Base-by-base conservation (phyloP, 2,888 invertebrate genomes). In the Oscheius sp. region DNA sequence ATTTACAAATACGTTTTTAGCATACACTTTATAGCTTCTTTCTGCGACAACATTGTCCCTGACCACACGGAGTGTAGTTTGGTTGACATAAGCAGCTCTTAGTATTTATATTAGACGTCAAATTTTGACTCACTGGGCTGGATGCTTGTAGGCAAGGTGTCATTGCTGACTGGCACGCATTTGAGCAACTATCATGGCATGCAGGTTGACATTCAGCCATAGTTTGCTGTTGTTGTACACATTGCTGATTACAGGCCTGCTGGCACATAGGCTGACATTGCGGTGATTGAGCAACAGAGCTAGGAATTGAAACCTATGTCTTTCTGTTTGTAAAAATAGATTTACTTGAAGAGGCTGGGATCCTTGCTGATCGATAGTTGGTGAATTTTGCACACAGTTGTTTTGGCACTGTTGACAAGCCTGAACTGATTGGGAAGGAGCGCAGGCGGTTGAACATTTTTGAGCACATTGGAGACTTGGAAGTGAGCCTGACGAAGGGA, bases 181-280 rank as follows among this genome's bases (percentile, higher is more conserved):
- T 54, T 49, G 73, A 63, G 70, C 77, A 77, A 44, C 67, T 70
- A 24, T 68, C 41, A 47, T 73, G 71, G 56, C 77, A 77, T 14
- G 77, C 77, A 1, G 68, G 57, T 47, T 71, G 70, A 51, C 77
- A 77, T 49, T 76, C 72, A 12, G 71, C 38, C 22, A 63, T 59
- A 44, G 77, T 70, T 61, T 77, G 77, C 26, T 73, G 71, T 41
- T 77, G 77, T 36, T 70, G 70, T 28, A 71, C 70, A 50, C 74
- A 76, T 51, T 77, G 74, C 26, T 72, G 68, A 49, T 72, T 72
- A 57, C 77, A 77, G 33, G 73, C 61, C 36, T 68, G 64, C 61
- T 77, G 70, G 64, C 77, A 77, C 69, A 75, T 75, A 49, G 73
- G 74, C 62, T 72, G 49, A 57, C 77, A 77, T 50, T 75, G 73